Percentiles rank a stretch among this genome's conserved stretches.
These are phyloP conservation scores for Allolobophora icterica DNA, from an alignment of 2,888 invertebrate genomes.

Conservation along the genomic window DNA sequence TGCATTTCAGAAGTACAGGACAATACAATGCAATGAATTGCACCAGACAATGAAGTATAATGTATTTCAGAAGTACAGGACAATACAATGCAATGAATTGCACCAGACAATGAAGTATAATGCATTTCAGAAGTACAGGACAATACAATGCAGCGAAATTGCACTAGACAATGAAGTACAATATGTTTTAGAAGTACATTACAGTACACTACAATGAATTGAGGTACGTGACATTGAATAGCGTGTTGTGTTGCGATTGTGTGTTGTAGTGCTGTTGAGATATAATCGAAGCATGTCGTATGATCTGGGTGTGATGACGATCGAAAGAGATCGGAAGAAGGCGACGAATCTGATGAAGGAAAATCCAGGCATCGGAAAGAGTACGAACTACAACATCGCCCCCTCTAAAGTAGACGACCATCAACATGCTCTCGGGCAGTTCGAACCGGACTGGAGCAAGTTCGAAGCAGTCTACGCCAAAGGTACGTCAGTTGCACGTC, in stretches of 20 bases:
- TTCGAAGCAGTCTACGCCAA: slow-evolving; percentile 55
- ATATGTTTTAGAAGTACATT: too few species aligned
- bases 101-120: too few species aligned
- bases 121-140: too few species aligned
- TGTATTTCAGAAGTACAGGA: too few species aligned
- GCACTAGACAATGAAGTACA: too few species aligned
- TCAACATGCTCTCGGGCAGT: slow-evolving; percentile 38
- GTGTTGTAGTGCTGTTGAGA: background rate
- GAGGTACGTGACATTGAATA: too few species aligned
- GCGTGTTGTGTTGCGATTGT: background rate
- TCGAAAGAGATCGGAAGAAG: slow-evolving; percentile 44
- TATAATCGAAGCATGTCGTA: slow-evolving; percentile 21
- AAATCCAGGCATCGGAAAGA: slow-evolving; percentile 39
- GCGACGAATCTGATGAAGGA: slow-evolving; percentile 41
- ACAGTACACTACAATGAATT: too few species aligned
- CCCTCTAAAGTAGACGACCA: background rate
- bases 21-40: too few species aligned
- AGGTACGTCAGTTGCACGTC: slow-evolving; percentile 47
- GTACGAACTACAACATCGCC: slow-evolving; percentile 26
- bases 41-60: too few species aligned
- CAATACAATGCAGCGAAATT: too few species aligned
- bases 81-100: too few species aligned
- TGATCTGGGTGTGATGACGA: slow-evolving; percentile 39
- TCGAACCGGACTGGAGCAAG: slow-evolving; percentile 56
- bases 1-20: too few species aligned